Evolutionary conservation across 2,113 vertebrate genomes (phyloP).

Genomic region (Oreochromis niloticus): DNA sequence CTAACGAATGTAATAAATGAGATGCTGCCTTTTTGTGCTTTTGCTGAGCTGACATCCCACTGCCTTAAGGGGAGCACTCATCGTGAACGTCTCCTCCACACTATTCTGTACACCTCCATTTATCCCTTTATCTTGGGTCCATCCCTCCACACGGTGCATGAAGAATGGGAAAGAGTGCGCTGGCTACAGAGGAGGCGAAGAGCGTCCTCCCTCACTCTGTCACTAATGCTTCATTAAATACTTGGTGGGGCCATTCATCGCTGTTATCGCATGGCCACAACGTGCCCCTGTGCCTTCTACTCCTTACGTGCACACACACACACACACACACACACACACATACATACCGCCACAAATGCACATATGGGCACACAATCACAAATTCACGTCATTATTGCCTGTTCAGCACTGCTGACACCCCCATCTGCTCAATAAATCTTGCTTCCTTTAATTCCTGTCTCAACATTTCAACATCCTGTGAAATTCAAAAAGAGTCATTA

Average conservation of each 20-base stretch:
- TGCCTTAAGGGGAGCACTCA: background rate
- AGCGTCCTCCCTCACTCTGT: conserved; percentile 32
- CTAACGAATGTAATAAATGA: conserved; percentile 52
- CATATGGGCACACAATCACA: background rate
- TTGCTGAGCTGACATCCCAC: conserved; percentile 29
- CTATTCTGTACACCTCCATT: background rate
- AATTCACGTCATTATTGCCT: background rate
- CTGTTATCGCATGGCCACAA: conserved; percentile 52
- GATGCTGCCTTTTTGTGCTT: conserved; percentile 3
- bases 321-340: background rate
- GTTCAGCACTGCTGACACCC: conserved; percentile 7
- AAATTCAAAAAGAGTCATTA: background rate
- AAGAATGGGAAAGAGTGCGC: conserved; percentile 26
- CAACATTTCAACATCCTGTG: background rate
- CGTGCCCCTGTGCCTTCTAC: background rate
- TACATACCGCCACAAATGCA: background rate
- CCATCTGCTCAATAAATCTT: background rate
- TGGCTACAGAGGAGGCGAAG: conserved; percentile 7
- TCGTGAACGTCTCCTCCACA: background rate
- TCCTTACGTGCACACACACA: background rate
- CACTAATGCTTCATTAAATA: conserved; percentile 61
- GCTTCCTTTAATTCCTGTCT: background rate
- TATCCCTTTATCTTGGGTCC: conserved; percentile 39
- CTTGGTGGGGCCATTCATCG: conserved; percentile 44
- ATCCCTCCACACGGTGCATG: background rate